Conservation (phyloP, 2,888 invertebrate genomes). For the Spisula solida region DNA sequence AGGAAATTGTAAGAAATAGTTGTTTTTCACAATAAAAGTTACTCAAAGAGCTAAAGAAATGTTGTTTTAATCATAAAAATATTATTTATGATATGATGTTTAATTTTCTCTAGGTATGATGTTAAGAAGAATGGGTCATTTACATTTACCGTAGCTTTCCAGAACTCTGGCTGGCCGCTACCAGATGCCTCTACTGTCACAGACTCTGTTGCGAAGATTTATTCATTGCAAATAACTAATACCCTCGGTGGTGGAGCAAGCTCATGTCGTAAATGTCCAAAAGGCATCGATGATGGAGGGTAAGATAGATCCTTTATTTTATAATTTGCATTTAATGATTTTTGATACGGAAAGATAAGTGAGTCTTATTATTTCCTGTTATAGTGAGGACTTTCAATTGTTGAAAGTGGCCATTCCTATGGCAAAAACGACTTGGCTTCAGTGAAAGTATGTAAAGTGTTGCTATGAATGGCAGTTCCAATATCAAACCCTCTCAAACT, state of each 20-base stretch:
- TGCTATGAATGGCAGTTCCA: too few relatives aligned
- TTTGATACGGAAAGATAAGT: too few relatives aligned
- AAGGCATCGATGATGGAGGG: conserved; percentile 84
- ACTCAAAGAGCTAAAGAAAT: too few relatives aligned
- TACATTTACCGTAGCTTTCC: conserved; percentile 89
- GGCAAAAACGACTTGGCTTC: too few relatives aligned
- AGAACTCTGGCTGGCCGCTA: conserved; percentile 78
- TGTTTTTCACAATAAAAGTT: too few relatives aligned
- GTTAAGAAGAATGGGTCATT: conserved; percentile 87
- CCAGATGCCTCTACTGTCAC: conserved; percentile 26
- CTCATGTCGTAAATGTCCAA: conserved; percentile 88
- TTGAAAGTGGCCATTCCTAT: too few relatives aligned
- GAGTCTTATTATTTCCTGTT: too few relatives aligned
- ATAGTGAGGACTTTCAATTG: too few relatives aligned
- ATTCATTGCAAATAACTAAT: conserved; percentile 89
- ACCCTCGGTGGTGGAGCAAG: conserved; percentile 89
- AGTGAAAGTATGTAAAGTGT: too few relatives aligned
- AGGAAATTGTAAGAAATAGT: too few relatives aligned
- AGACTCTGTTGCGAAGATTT: conserved; percentile 88
- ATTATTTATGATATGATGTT: background rate
- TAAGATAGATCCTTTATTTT: conserved; percentile 6
- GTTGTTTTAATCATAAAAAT: too few relatives aligned
- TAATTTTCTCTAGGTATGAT: conserved; percentile 73
- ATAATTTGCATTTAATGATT: background rate
- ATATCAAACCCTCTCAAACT: too few relatives aligned